Base-by-base conservation (phyloP, 92 coral and sea anemone species). In the Zoanthus sansibaricus region DNA sequence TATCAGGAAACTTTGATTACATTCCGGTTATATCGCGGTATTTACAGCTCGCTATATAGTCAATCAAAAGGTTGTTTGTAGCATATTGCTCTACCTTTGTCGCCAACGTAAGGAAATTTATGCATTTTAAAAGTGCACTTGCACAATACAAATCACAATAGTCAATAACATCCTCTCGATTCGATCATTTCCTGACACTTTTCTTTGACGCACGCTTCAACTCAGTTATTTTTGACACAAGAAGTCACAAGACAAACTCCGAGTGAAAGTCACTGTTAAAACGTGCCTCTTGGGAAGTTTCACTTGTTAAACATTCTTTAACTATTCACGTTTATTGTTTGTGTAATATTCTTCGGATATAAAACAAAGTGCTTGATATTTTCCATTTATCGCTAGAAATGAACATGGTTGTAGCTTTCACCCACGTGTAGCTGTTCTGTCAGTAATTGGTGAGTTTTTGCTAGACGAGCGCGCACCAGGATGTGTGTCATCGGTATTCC, bases 381-480 rank as follows among this genome's bases (percentile, higher is more conserved):
- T 59, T 80, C 31, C 51, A 64, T 80, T 80, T 64, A 74, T 21
- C 33, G 58, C 37, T 30, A 13, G 71, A 30, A 56, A 51, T 78
- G 71, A 61, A 21, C 69, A 21, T 76, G 73, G 85, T 77, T 75
- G 82, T 76, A 80, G 69, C 82, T 75, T 87, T 78, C 78, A 75
- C 89, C 98, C 98, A 94, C 98, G 98, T 94, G 98, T 83, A 74
- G 42, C 88, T 37, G 59, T 78, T 80, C 77, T 86, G 86, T 86
- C 86, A 88, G 86, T 94, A 92, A 94, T 92, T 90, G 98, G 95
- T 90, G 92, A 94, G 87, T 87, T 86, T 49, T 83, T 78, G 88
- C 91, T 88, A 89, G 91, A 67, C 86, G 90, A 64, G 75, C 93
- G 83, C 90, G 96, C 92, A 91, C 88, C 90, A 86, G 88, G 82